phyloP scores from a whole-genome alignment of 2,797 vertebrate species.

The Onychomys torridus region DNA sequence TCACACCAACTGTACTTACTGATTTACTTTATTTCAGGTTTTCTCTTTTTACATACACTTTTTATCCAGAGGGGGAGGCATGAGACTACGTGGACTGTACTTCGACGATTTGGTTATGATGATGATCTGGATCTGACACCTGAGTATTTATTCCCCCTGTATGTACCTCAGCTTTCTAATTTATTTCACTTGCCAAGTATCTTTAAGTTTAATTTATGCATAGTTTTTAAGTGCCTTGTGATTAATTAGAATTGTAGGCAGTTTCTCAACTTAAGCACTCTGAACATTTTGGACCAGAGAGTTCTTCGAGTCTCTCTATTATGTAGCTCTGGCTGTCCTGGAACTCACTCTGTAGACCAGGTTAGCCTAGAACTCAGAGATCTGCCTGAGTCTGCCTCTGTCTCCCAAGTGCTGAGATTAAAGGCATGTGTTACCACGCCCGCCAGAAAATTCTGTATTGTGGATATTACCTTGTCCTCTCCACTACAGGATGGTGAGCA shows the following conservation, averaged over 20 bases:
- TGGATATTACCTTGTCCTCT: background rate
- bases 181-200: background rate
- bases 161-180: slow-evolving; percentile 80
- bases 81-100: slow-evolving; percentile 97
- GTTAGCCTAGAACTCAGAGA: background rate
- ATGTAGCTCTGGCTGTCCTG: background rate
- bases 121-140: slow-evolving; percentile 97
- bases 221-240: background rate
- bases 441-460: background rate
- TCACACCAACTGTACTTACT: slow-evolving; percentile 59
- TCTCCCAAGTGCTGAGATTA: background rate
- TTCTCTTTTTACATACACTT: slow-evolving; percentile 97
- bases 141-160: slow-evolving; percentile 96
- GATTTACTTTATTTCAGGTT: slow-evolving; percentile 89
- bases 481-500: background rate
- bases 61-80: slow-evolving; percentile 98
- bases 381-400: background rate
- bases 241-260: slow-evolving; percentile 52
- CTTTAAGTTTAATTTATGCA: slow-evolving; percentile 39
- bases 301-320: background rate
- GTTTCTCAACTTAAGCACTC: background rate
- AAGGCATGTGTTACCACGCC: background rate
- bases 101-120: slow-evolving; percentile 96
- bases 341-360: background rate
- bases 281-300: slow-evolving; percentile 41